A percentile compares a stretch with the other conserved stretches of the same genome.
Conservation (phyloP, 2,113 vertebrate species). For the Poecilia latipinna region DNA sequence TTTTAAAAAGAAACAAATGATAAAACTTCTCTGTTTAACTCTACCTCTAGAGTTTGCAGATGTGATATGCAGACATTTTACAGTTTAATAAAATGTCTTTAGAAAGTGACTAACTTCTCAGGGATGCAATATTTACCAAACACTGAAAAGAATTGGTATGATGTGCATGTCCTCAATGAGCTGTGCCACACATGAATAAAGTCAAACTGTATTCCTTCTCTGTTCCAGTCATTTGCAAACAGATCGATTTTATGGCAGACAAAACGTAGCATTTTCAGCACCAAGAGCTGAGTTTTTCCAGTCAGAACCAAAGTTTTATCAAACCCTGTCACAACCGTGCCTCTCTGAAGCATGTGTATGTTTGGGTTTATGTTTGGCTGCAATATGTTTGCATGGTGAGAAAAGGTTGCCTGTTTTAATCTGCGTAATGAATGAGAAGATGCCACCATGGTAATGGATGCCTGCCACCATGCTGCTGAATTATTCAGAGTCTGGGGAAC, state of each 20-base stretch:
- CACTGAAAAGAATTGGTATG: no score
- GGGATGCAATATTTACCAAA: no score
- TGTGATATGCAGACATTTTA: no score
- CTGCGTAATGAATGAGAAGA: conserved; percentile 95
- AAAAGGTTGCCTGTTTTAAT: conserved; percentile 84
- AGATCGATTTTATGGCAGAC: neutral
- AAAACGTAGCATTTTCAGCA: neutral
- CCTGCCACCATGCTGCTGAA: conserved; percentile 89
- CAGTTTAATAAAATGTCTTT: no score
- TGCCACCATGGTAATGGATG: conserved; percentile 94
- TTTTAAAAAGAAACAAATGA: no score
- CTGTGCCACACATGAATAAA: neutral
- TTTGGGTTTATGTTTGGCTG: neutral
- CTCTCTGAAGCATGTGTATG: neutral
- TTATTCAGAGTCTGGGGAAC: conserved; percentile 96
- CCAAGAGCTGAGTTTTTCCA: neutral
- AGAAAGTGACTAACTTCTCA: no score
- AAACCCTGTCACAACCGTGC: neutral
- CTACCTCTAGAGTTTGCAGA: no score
- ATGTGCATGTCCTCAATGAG: neutral
- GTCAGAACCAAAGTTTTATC: neutral
- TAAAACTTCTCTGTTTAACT: no score
- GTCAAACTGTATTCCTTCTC: neutral
- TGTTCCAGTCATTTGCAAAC: neutral
- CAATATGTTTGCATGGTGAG: conserved; percentile 59